A percentile compares a stretch with the other conserved stretches of the same genome.
phyloP scores from a whole-genome alignment of 2,797 vertebrate species.

The Smutsia temminckii region DNA sequence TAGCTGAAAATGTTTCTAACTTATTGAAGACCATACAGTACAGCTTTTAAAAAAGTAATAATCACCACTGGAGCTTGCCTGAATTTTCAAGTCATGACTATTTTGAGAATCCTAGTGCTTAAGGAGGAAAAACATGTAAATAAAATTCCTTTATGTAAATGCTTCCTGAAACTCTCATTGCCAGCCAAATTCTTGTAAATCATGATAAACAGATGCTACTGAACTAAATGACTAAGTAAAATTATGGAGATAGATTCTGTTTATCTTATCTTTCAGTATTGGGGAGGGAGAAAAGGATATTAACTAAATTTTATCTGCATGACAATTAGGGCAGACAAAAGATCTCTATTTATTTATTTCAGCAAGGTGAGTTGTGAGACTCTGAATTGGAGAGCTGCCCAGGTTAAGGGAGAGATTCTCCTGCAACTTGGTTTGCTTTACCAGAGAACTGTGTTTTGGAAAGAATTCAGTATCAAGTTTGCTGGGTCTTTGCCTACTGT shows the following conservation, averaged over 20 bases:
- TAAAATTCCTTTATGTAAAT: conserved; percentile 78
- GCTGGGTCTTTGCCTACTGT: background rate
- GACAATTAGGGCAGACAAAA: conserved; percentile 54
- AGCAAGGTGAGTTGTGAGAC: background rate
- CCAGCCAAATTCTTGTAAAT: conserved; percentile 74
- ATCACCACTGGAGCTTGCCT: conserved; percentile 85
- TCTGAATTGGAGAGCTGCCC: background rate
- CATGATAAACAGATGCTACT: conserved; percentile 73
- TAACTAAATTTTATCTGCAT: conserved; percentile 60
- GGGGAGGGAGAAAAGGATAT: conserved; percentile 67
- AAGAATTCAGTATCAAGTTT: conserved; percentile 77
- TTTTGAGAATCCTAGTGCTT: conserved; percentile 85
- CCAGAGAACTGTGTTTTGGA: conserved; percentile 58
- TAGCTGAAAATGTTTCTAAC: conserved; percentile 86
- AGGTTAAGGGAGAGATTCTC: background rate
- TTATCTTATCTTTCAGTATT: conserved; percentile 70
- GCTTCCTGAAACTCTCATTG: conserved; percentile 56
- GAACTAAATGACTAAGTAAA: conserved; percentile 72
- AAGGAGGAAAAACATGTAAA: conserved; percentile 74
- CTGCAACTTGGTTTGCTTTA: background rate
- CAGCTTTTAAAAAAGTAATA: conserved; percentile 87
- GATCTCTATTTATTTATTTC: conserved; percentile 64
- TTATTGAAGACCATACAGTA: conserved; percentile 86
- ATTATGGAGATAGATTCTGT: conserved; percentile 74
- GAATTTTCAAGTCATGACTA: conserved; percentile 85